Evolutionary conservation across 2,797 vertebrate species (phyloP).

Genomic region (Myripristis murdjan): DNA sequence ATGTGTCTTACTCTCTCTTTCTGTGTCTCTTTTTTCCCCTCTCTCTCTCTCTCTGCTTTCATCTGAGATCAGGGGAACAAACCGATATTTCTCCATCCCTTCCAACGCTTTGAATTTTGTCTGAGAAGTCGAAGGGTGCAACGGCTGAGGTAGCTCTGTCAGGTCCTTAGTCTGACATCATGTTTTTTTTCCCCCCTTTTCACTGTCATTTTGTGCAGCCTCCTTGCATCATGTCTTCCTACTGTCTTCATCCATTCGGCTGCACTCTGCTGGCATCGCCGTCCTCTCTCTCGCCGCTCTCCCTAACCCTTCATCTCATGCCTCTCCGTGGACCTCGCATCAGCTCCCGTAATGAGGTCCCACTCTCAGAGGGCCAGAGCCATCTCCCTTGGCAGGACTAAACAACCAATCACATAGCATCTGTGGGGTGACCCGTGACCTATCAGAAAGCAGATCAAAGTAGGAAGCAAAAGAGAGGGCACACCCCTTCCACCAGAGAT

Average conservation of each 20-base stretch:
- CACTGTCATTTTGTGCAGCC: constrained; percentile 28
- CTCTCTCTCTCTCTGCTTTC: constrained; percentile 53
- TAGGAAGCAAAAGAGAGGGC: constrained; percentile 27
- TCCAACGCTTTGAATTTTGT: constrained; percentile 16
- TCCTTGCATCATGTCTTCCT: constrained; percentile 37
- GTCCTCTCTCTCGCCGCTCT: constrained; percentile 21
- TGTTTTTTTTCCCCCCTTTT: constrained; percentile 10
- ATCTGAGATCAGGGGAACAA: constrained; percentile 61
- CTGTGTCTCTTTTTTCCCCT: constrained; percentile 48
- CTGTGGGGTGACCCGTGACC: constrained; percentile 59
- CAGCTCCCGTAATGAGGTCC: constrained; percentile 65
- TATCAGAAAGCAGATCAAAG: constrained; percentile 71
- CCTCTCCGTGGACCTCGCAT: constrained; percentile 43
- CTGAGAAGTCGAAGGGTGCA: neutral
- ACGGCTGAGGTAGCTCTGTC: neutral
- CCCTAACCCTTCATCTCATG: constrained; percentile 52
- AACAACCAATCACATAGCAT: constrained; percentile 69
- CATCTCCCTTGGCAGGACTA: constrained; percentile 52
- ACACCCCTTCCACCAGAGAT: constrained; percentile 28
- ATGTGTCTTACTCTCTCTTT: constrained; percentile 26
- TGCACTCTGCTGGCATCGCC: constrained; percentile 32
- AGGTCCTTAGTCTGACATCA: neutral
- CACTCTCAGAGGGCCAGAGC: constrained; percentile 49
- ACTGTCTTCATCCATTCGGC: constrained; percentile 7
- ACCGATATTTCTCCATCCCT: constrained; percentile 46